Base-by-base conservation (phyloP, 2,888 invertebrate genomes). In the Plusia festucae region DNA sequence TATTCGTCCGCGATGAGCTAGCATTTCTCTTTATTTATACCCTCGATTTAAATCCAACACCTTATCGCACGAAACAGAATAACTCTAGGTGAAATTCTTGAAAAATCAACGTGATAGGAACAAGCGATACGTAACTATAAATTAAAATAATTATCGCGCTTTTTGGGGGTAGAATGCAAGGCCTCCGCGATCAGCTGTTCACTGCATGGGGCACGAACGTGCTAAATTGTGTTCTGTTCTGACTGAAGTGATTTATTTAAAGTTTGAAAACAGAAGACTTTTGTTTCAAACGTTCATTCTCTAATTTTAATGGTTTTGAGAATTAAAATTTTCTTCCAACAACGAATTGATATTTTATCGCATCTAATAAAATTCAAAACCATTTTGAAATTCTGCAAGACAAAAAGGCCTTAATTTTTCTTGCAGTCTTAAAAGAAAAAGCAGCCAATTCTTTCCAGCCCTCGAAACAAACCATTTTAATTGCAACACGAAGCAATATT, bases 121-220 rank as follows among this genome's bases (percentile, higher is more conserved):
- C 57, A 58, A 51, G 70, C 83, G 81, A 85, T 84, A 80, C 68
- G 71, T 69, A 70, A 73, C 77, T 68, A 77, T 82, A 88, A 92
- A 91, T 92, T 91, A 90, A 91, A 91, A 91, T 93, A 91, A 92
- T 92, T 91, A 92, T 90, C 88, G 88, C 86, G 85, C 64, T 91
- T 91, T 90, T 79, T 46, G 90, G 89, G 90, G 85, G 88, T 85
- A 79, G 78, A 79, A 82, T 76, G 82, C 82, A 84, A 81, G 85
- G 86, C 85, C 80, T 72, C 66, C 68, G 58, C 73, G 70, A 79
- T 80, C 76, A 73, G 65, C 61, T 74, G 76, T 56, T 63, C 59
- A 58, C 60, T 53, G 64, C 62, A 64, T 53, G 61, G 51, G 55
- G 71, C 70, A 64, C 70, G 75, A 78, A 74, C 61, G 78, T 63